phyloP scores from a whole-genome alignment of 1,140 invertebrate genomes.

The Campoletis sonorensis region DNA sequence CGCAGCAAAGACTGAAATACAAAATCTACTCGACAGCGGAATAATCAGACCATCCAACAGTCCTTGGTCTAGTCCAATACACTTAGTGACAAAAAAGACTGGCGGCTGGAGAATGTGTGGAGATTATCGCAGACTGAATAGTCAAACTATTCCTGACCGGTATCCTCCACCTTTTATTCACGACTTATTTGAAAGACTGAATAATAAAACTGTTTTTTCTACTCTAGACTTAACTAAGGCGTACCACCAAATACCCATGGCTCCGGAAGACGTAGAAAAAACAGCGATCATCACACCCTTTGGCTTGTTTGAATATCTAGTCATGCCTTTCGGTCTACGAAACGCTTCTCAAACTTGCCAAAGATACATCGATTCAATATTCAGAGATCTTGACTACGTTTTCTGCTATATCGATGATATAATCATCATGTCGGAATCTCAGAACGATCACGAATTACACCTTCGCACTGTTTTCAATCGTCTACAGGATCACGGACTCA shows the following conservation, averaged over 20 bases:
- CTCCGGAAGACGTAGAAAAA: neutral
- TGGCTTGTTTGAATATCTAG: neutral
- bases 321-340: neutral
- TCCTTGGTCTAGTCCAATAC: neutral
- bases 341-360: constrained; percentile 4
- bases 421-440: neutral
- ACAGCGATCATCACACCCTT: neutral
- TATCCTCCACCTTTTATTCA: neutral
- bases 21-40: constrained; percentile 44
- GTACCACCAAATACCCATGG: neutral
- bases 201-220: neutral
- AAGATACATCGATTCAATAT: neutral
- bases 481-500: constrained; percentile 52
- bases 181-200: neutral
- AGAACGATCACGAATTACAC: constrained; percentile 41
- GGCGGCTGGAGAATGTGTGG: neutral
- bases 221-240: neutral
- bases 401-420: constrained; percentile 27
- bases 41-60: constrained; percentile 6
- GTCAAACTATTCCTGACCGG: neutral
- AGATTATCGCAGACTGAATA: neutral
- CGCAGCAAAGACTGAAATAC: constrained; percentile 53
- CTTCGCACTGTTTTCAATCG: constrained; percentile 59
- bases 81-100: neutral
- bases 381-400: neutral